Evolutionary conservation across 2,113 vertebrate genomes (phyloP).

Genomic region (Oncorhynchus kisutch): DNA sequence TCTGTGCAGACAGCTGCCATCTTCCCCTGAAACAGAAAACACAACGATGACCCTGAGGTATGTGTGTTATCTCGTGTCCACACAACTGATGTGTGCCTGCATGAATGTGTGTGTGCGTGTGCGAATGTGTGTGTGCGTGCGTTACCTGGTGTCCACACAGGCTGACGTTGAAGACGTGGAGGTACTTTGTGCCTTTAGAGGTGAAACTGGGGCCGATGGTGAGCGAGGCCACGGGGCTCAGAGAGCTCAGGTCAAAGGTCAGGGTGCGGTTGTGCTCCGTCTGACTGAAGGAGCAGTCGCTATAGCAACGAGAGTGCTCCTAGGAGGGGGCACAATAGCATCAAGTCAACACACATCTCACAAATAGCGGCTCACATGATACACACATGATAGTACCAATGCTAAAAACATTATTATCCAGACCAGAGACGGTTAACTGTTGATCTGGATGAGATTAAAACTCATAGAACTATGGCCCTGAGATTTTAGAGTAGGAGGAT

Average conservation of each 20-base stretch:
- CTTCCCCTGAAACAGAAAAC: slow-evolving; percentile 43
- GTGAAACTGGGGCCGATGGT: slow-evolving; percentile 95
- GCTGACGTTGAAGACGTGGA: slow-evolving; percentile 95
- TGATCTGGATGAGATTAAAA: too few species aligned
- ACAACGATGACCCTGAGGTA: not conserved
- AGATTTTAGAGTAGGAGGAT: not conserved
- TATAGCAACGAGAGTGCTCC: slow-evolving; percentile 93
- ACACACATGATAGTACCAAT: not conserved
- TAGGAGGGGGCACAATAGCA: slow-evolving; percentile 45
- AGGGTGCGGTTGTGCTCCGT: slow-evolving; percentile 82
- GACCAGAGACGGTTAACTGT: not conserved
- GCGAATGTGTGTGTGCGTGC: not conserved
- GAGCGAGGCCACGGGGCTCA: slow-evolving; percentile 81
- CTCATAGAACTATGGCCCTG: not conserved
- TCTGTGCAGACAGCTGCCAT: slow-evolving; percentile 80
- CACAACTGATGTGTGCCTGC: slow-evolving; percentile 93
- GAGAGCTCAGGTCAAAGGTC: slow-evolving; percentile 84
- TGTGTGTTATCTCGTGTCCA: slow-evolving; percentile 66
- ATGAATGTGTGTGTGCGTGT: slow-evolving; percentile 71
- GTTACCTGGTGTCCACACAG: slow-evolving; percentile 89
- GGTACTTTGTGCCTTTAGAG: slow-evolving; percentile 94
- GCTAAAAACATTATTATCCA: not conserved
- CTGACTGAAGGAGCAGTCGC: slow-evolving; percentile 83
- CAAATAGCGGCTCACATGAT: slow-evolving; percentile 11
- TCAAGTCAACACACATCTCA: slow-evolving; percentile 14